Evolutionary conservation across 1,140 invertebrate species (phyloP).

Genomic region (Nasonia vitripennis): DNA sequence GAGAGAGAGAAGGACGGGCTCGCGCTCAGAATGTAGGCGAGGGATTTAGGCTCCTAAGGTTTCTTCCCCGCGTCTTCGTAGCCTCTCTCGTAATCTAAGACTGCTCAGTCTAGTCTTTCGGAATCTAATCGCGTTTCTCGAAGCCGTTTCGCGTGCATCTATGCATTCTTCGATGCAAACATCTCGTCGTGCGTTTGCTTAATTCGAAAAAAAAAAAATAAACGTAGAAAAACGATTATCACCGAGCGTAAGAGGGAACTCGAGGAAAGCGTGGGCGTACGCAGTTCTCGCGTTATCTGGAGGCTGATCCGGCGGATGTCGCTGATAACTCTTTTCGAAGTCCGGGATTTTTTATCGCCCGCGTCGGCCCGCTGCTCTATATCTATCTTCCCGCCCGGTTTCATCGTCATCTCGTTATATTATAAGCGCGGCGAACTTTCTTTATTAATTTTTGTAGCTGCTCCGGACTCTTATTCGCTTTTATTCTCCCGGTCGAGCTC

Average conservation of each 20-base stretch:
- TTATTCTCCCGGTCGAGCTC: constrained; percentile 17
- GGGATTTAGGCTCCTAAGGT: constrained; percentile 68
- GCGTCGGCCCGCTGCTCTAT: constrained; percentile 9
- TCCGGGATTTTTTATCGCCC: constrained; percentile 53
- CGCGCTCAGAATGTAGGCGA: constrained; percentile 61
- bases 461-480: background rate
- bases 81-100: constrained; percentile 64
- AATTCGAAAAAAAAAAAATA: background rate
- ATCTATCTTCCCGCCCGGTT: constrained; percentile 1
- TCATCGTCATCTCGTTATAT: background rate
- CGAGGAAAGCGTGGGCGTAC: constrained; percentile 67
- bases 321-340: constrained; percentile 68
- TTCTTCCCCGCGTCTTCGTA: constrained; percentile 66
- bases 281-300: constrained; percentile 59
- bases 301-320: constrained; percentile 71
- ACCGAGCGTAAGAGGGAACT: constrained; percentile 41
- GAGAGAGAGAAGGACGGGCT: constrained; percentile 37
- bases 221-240: constrained; percentile 7
- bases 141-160: constrained; percentile 55
- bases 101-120: constrained; percentile 61
- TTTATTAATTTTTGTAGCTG: constrained; percentile 40
- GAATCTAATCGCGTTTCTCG: constrained; percentile 63
- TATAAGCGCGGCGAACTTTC: background rate
- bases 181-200: background rate
- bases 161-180: constrained; percentile 33